Evolutionary conservation across 1,140 invertebrate species (phyloP).

Genomic region (Euwallacea fornicatus): DNA sequence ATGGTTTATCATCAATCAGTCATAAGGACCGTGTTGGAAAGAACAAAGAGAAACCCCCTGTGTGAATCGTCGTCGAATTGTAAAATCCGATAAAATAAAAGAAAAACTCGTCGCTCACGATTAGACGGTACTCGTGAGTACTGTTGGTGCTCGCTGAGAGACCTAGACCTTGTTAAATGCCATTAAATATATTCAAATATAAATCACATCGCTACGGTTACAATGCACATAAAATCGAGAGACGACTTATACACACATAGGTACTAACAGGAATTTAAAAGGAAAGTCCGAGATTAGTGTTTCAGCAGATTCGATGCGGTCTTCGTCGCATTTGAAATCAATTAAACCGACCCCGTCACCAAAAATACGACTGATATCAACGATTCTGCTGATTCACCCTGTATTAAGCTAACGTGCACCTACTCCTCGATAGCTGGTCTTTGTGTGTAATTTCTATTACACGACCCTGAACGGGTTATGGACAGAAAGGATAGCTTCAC

Average conservation of each 20-base stretch:
- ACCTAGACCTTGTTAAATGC: constrained; percentile 37
- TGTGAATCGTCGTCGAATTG: constrained; percentile 19
- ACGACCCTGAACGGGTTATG: not conserved
- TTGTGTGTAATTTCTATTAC: constrained; percentile 4
- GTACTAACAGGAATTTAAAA: too few species aligned
- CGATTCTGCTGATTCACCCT: not conserved
- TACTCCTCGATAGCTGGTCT: not conserved
- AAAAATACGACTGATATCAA: not conserved
- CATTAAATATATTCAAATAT: constrained; percentile 38
- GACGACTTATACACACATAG: not conserved
- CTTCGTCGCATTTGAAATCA: too few species aligned
- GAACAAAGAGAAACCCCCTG: constrained; percentile 29
- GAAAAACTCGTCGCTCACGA: constrained; percentile 30
- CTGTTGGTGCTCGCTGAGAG: constrained; percentile 24
- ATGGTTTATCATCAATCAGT: constrained; percentile 1
- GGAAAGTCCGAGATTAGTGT: too few species aligned
- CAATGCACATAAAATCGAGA: constrained; percentile 21
- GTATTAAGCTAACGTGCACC: not conserved
- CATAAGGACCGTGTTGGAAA: not conserved
- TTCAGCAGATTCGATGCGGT: too few species aligned
- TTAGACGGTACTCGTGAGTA: constrained; percentile 27
- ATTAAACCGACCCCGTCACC: too few species aligned
- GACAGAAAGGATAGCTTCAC: not conserved
- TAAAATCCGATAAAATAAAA: constrained; percentile 25
- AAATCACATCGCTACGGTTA: constrained; percentile 27